Base-by-base conservation (phyloP, 2,888 invertebrate species). In the Neelides folsomi region DNA sequence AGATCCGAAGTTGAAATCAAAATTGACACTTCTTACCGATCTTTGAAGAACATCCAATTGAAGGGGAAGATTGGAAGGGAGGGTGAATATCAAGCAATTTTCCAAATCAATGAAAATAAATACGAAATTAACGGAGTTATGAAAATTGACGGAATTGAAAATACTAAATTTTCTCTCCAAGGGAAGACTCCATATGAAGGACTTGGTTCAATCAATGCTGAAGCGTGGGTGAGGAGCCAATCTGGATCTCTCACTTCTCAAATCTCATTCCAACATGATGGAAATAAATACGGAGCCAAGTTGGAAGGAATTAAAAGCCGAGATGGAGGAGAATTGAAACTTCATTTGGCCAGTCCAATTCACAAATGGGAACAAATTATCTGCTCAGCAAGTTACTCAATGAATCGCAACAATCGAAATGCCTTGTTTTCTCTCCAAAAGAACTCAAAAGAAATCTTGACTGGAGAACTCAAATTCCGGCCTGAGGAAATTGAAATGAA, bases 201-300 rank as follows among this genome's bases (percentile, higher is more conserved):
- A 13, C 48, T 60, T 13, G 42, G 54, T 16, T 51, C 52, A 1
- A 50, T 63, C 38, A 37, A 40, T 34, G 44, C 53, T 13, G 55
- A 59, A 12, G 53, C 48, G 6, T 54, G 62, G n/a, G 19, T 58
- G n/a, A 51, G 20, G 6, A 36, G 51, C 1, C 19, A 35, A 0
- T 13, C 46, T 6, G 55, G 52, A 12, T 38, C 43, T 0, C 34
- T 55, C 1, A 44, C 27, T 16, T 49, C 54, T 0, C 40, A 40
- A 1, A 13, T 60, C 7, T 50, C 44, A n/a, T 61, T 59, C 43
- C 61, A 64, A 54, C 60, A 62, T 45, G 57, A 60, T 42, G 39
- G 53, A 13, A 52, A 53, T 2, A 50, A 63, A 5, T 64, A 60
- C 55, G 45, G 57, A 12, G 55, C 45, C 1, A 63, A 58, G 36